Evolutionary conservation across 2,888 invertebrate species (phyloP), one percentile per base, ranked within the genome.

Genomic region (Tetranychus piercei): DNA sequence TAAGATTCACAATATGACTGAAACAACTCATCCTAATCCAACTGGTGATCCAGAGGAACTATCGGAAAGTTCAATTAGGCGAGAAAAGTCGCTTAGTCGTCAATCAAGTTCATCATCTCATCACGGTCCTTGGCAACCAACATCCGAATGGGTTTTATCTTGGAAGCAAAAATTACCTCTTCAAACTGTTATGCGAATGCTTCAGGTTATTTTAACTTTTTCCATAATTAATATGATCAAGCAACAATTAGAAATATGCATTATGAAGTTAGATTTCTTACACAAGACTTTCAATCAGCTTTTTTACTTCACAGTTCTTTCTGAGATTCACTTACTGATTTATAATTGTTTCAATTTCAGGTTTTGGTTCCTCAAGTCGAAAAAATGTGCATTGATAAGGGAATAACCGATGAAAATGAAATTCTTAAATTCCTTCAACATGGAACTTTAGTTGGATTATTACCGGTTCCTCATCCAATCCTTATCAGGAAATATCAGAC

Each of bases 311-410:
- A 66, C 22, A n/a, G 22, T 34, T n/a, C 9, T 22, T 18, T n/a
- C 18, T 71, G 20, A 11, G 23, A 23, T 22, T 22, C 11, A 34
- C 1, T 20, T 22, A n/a, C 43, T 22, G 5, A 22, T 69, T 69
- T 22, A 18, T 22, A 15, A 22, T n/a, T 11, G 1, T 72, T 6
- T 15, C 1, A 20, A 18, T 45, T 72, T 44, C 44, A 76, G 75
- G 97, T 99, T 45, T 86, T 99, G 6, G 99, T 99, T 78, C 99
- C 99, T 74, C 99, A 99, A 85, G 99, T 99, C 34, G 99, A 99
- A 85, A 99, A 99, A 85, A 99, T 99, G 80, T 99, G 99, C 84
- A 99, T 99, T 81, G 99, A 96, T 84, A 95, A 94, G 23, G 77
- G 77, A 8, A 76, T 99, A 79, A 99, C 97, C 5, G 99, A 99